Percentiles rank a stretch among this genome's conserved stretches.
Evolutionary conservation across 2,888 invertebrate genomes (phyloP).

Genomic region (Meteorus colon): DNA sequence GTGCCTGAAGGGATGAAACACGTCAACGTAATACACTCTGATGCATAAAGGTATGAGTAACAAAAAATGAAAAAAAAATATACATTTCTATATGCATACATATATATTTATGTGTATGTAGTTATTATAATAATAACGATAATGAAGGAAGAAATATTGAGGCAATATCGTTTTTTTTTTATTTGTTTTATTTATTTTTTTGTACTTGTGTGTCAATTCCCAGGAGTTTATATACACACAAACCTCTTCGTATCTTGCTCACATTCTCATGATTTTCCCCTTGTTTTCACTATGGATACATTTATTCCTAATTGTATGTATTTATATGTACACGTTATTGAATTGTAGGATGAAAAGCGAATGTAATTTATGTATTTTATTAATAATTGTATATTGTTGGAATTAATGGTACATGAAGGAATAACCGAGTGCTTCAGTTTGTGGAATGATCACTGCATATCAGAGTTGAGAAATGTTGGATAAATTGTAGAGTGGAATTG

Average conservation of each 20-base stretch:
- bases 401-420: no score
- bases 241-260: no score
- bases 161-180: neutral
- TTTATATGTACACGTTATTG: no score
- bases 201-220: neutral
- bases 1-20: conserved; percentile 24
- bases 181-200: neutral
- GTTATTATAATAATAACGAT: neutral
- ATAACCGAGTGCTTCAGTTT: no score
- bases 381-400: no score
- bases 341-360: no score
- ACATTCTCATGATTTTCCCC: neutral
- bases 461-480: no score
- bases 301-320: neutral
- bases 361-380: no score
- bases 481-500: no score
- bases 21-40: conserved; percentile 25
- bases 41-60: conserved; percentile 24
- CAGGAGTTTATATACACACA: neutral
- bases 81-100: neutral
- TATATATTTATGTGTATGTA: neutral
- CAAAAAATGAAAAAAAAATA: neutral
- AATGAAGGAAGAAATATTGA: neutral
- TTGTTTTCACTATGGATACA: neutral
- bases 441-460: no score